Base-by-base conservation (phyloP, 2,797 vertebrate species). In the Coendou prehensilis region DNA sequence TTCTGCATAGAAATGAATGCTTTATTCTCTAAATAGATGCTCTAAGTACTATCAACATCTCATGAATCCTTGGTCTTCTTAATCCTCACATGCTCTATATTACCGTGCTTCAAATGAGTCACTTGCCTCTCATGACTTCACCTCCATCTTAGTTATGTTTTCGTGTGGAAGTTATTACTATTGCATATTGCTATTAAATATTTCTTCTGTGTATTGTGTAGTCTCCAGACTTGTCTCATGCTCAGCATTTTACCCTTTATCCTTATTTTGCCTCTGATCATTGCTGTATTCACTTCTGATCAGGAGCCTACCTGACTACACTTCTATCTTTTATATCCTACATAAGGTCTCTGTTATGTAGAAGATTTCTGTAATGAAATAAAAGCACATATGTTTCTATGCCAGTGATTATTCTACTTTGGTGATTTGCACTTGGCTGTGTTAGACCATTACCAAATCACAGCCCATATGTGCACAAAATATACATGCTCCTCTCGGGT, bases 1-100 rank as follows among this genome's bases (percentile, higher is more conserved):
- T 86, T 96, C 9, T 91, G 87, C 20, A 93, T 61, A 83, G 67
- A 96, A 94, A 87, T 50, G 20, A 94, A 85, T 37, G 37, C 18
- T 90, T 87, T 95, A 61, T 88, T 95, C 93, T 96, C 52, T 75
- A 97, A 94, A 92, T 85, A 96, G 89, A 96, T 97, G 79, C 23
- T 87, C 30, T 52, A 47, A 52, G n/a, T 78, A 47, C 41, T 87
- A 59, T 69, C 20, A 56, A 33, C 4, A 0, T 81, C 64, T 94
- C 61, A 50, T 15, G 63, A 85, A 64, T 64, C 33, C 28, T 75
- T 89, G 56, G 73, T 64, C 20, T 87, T 94, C 52, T 96, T 89
- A 89, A 76, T 78, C 80, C 33, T 91, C 76, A 47, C 10, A 75
- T 84, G 20, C 59, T 84, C 30, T 61, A 63, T 82, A 79, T 94